Evolutionary conservation across 2,888 invertebrate species (phyloP), one percentile per base, ranked within the genome.

Genomic region (Auanema freiburgensis): DNA sequence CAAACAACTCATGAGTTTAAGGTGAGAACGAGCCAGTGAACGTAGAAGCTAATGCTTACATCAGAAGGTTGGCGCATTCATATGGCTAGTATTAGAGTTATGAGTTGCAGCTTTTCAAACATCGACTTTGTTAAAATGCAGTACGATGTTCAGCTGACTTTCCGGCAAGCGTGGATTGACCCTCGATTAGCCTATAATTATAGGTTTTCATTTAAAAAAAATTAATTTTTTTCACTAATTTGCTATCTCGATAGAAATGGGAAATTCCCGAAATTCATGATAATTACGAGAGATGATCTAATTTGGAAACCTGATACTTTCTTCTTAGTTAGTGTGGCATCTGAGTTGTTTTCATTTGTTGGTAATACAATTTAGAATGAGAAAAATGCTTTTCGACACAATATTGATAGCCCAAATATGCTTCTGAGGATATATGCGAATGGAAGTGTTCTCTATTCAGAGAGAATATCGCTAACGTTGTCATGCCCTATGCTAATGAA

Each of bases 71-170:
- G 23, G 50, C 43, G n/a, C 43, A 43, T 14, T 43, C n/a, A 11
- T 12, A 43, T 43, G n/a, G 43, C 43, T 14, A 12, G n/a, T 43
- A n/a, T 43, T 12, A 43, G n/a, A 43, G n/a, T 43, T 11, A 43
- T 14, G 43, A 43, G 43, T 14, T 59, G 21, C 21, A 59, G 59
- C 50, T 53, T 59, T 52, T 59, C 59, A 14, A 52, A 59, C 16
- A 59, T 59, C 44, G 59, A 59, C 33, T 59, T 59, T 59, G 59
- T 59, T 10, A 59, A 59, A 23, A 59, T 59, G 59, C 53, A 59
- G 44, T 59, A 59, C 53, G 46, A 18, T 16, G 18, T 53, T 41
- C 59, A 59, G 43, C 43, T 59, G 44, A 59, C 59, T 21, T 53
- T 59, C 24, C 42, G 59, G 4, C 59, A 59, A 53, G 43, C 59